Percentiles rank a stretch among this genome's conserved stretches.
Evolutionary conservation across 2,797 vertebrate genomes (phyloP).

Genomic region (Peromyscus eremicus): DNA sequence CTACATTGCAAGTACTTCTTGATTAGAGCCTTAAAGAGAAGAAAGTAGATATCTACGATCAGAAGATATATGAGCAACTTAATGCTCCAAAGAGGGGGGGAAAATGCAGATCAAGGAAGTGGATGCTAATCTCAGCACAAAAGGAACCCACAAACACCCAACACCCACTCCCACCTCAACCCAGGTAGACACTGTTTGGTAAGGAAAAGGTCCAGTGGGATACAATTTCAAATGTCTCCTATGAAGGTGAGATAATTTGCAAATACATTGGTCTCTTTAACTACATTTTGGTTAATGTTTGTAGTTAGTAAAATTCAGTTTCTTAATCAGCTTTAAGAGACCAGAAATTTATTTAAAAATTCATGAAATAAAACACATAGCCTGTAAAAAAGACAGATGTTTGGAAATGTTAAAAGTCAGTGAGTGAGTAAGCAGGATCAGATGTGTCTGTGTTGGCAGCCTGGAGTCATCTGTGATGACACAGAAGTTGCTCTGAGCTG

Average conservation of each 20-base stretch:
- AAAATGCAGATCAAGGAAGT: neutral
- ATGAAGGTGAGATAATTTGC: slow-evolving; percentile 37
- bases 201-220: neutral
- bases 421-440: neutral
- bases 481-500: neutral
- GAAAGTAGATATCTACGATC: neutral
- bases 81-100: neutral
- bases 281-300: slow-evolving; percentile 22
- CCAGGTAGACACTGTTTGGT: neutral
- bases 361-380: neutral
- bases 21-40: neutral
- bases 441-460: neutral
- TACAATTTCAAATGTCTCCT: neutral
- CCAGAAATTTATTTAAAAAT: neutral
- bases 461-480: neutral
- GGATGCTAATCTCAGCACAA: neutral
- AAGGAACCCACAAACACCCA: neutral
- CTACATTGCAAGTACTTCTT: neutral
- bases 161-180: neutral
- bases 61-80: neutral
- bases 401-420: slow-evolving; percentile 31
- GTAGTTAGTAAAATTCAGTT: slow-evolving; percentile 22
- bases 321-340: slow-evolving; percentile 28
- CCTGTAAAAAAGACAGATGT: slow-evolving; percentile 20
- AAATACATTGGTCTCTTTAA: slow-evolving; percentile 19